Percentiles rank a stretch among this genome's conserved stretches.
Evolutionary conservation across 2,113 vertebrate genomes (phyloP).

Genomic region (Hystrix cristata): DNA sequence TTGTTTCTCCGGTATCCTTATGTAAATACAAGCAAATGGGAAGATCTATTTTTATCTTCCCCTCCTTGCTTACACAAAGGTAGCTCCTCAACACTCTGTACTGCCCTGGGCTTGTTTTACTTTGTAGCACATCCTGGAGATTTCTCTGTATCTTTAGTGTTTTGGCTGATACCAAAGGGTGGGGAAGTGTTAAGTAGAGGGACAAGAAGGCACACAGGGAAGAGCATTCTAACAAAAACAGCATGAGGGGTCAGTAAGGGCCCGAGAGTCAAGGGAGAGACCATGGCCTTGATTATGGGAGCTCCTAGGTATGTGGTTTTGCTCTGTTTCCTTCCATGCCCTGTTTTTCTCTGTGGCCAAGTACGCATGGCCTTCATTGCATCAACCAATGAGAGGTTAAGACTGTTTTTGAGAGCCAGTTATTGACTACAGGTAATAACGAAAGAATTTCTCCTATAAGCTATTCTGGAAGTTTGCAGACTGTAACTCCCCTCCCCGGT

Average conservation of each 20-base stretch:
- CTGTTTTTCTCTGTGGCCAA: constrained; percentile 68
- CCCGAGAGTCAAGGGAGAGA: background rate
- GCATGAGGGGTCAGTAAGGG: background rate
- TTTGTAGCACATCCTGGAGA: background rate
- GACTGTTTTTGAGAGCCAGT: constrained; percentile 52
- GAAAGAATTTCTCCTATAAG: constrained; percentile 17
- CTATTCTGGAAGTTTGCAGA: background rate
- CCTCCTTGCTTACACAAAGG: constrained; percentile 21
- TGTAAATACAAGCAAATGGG: constrained; percentile 14
- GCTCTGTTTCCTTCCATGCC: constrained; percentile 71
- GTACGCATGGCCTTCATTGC: background rate
- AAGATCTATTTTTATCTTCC: constrained; percentile 51
- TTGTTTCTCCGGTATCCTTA: constrained; percentile 43
- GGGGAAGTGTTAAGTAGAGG: background rate
- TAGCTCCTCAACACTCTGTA: background rate
- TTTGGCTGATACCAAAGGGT: background rate
- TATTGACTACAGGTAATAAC: constrained; percentile 27
- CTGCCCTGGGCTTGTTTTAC: background rate
- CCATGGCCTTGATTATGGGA: constrained; percentile 1
- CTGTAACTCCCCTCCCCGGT: background rate
- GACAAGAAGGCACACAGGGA: background rate
- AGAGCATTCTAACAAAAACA: background rate
- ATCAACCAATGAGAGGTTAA: background rate
- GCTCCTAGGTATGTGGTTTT: constrained; percentile 28
- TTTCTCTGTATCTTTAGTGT: constrained; percentile 3